A percentile compares a stretch with the other conserved stretches of the same genome.
Evolutionary conservation across 2,888 invertebrate genomes (phyloP).

Genomic region (Alloscopus bannaensis): DNA sequence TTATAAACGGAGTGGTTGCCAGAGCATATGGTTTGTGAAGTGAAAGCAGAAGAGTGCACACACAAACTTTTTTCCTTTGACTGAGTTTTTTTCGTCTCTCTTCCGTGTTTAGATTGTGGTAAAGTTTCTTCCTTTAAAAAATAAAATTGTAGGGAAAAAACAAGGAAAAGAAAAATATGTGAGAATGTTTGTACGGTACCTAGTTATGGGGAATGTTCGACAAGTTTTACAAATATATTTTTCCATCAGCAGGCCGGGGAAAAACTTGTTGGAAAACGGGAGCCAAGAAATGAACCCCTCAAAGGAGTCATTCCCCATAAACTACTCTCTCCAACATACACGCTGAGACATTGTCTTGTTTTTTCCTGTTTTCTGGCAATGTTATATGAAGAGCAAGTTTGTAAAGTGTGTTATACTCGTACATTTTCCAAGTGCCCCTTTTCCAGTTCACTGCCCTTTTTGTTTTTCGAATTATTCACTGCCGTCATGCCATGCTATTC

Average conservation of each 20-base stretch:
- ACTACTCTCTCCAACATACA: too few species aligned
- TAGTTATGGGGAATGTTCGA: constrained; percentile 44
- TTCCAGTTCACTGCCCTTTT: too few species aligned
- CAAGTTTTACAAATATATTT: constrained; percentile 45
- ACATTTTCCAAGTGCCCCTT: too few species aligned
- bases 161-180: constrained; percentile 24
- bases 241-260: neutral
- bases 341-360: too few species aligned
- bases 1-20: neutral
- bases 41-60: too few species aligned
- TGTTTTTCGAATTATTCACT: too few species aligned
- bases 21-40: neutral
- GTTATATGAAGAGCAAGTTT: too few species aligned
- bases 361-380: too few species aligned
- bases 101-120: constrained; percentile 36
- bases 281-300: neutral
- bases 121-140: constrained; percentile 17
- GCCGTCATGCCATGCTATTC: too few species aligned
- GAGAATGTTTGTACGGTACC: constrained; percentile 8
- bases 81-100: constrained; percentile 36
- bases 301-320: constrained; percentile 1
- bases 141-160: neutral
- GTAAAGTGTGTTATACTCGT: too few species aligned
- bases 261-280: neutral
- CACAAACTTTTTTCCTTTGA: constrained; percentile 17